These are phyloP conservation scores for Sebastes itinus DNA, from an alignment of 2,797 vertebrate species.

Conservation along the genomic window DNA sequence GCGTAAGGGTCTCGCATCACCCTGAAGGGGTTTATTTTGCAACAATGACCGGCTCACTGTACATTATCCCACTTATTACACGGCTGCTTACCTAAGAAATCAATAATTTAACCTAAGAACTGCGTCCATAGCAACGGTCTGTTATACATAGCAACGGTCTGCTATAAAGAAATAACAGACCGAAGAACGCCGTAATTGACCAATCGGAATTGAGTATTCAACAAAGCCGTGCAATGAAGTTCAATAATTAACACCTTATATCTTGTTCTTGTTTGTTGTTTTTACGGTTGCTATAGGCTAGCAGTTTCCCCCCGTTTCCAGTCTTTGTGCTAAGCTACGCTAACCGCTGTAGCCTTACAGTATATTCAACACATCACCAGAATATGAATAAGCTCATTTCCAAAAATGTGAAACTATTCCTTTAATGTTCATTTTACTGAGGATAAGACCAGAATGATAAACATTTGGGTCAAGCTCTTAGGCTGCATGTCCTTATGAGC, in stretches of 20 bases:
- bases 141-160: too few species aligned
- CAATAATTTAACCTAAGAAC: too few species aligned
- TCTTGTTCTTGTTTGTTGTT: not conserved
- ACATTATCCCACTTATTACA: too few species aligned
- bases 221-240: not conserved
- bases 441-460: not conserved
- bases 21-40: too few species aligned
- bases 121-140: too few species aligned
- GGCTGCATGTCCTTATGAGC: not conserved
- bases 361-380: not conserved
- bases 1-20: too few species aligned
- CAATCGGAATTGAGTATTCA: too few species aligned
- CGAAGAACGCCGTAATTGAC: too few species aligned
- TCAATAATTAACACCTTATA: not conserved
- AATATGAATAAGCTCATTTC: not conserved
- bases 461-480: not conserved
- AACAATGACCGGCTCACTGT: fast-evolving
- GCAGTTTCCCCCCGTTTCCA: not conserved
- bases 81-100: too few species aligned
- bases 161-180: too few species aligned
- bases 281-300: too few species aligned
- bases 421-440: not conserved
- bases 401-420: not conserved
- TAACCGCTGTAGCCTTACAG: not conserved
- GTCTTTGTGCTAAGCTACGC: not conserved